These are phyloP conservation scores for Seriola rivoliana DNA, from an alignment of 2,113 vertebrate species.

Conservation along the genomic window DNA sequence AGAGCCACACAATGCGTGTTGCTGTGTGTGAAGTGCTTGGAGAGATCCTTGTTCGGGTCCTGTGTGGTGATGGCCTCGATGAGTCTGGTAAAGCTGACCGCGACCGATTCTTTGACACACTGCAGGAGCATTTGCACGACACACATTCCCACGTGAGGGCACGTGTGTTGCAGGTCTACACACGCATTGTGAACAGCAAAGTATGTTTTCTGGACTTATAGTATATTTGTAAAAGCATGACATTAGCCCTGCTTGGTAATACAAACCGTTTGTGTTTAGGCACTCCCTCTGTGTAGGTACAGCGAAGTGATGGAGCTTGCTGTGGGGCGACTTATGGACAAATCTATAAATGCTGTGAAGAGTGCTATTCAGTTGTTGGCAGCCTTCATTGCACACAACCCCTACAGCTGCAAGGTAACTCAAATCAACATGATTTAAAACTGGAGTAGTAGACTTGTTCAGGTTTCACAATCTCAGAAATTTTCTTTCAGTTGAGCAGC, in stretches of 20 bases:
- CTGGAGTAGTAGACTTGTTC: not conserved
- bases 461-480: not conserved
- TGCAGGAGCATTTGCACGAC: constrained; percentile 93
- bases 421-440: not conserved
- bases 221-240: not conserved
- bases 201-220: constrained; percentile 66
- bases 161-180: constrained; percentile 91
- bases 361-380: constrained; percentile 95
- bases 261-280: constrained; percentile 78
- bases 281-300: constrained; percentile 90
- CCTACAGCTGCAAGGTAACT: constrained; percentile 96
- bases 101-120: constrained; percentile 90
- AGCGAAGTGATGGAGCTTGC: constrained; percentile 90
- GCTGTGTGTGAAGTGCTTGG: constrained; percentile 91
- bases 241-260: not conserved
- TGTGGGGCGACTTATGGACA: constrained; percentile 93
- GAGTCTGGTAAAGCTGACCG: constrained; percentile 87
- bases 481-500: constrained; percentile 87
- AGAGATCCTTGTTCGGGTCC: constrained; percentile 89
- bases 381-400: constrained; percentile 95
- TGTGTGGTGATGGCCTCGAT: constrained; percentile 90
- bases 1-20: constrained; percentile 92
- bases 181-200: constrained; percentile 91
- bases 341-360: constrained; percentile 92
- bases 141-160: constrained; percentile 89